Evolutionary conservation across 2,888 invertebrate genomes (phyloP).

Genomic region (Chromoteleia sp.): DNA sequence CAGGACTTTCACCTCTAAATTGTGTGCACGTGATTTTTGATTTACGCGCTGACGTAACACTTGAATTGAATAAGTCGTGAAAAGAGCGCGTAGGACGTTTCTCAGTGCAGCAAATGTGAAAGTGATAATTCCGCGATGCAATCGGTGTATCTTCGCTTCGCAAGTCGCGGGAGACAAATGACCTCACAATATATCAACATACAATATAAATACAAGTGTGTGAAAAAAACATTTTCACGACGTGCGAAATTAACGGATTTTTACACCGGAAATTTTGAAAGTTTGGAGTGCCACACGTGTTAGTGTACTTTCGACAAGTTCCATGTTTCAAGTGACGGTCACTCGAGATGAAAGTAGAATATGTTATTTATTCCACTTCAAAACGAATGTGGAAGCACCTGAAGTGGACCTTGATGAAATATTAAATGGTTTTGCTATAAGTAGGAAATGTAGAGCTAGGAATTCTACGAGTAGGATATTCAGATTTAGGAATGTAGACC

Average conservation of each 20-base stretch:
- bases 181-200: slow-evolving; percentile 11
- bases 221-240: slow-evolving; percentile 13
- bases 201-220: slow-evolving; percentile 8
- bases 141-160: slow-evolving; percentile 35
- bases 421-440: neutral
- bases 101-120: slow-evolving; percentile 48
- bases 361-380: slow-evolving; percentile 33
- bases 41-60: slow-evolving; percentile 28
- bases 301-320: slow-evolving; percentile 51
- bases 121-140: slow-evolving; percentile 40
- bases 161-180: slow-evolving; percentile 33
- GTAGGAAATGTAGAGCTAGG: too few species aligned
- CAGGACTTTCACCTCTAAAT: slow-evolving; percentile 33
- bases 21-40: slow-evolving; percentile 25
- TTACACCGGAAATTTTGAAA: slow-evolving; percentile 19
- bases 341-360: slow-evolving; percentile 47
- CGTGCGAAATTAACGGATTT: slow-evolving; percentile 31
- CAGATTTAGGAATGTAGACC: too few species aligned
- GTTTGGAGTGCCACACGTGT: slow-evolving; percentile 43
- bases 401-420: neutral
- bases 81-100: slow-evolving; percentile 56
- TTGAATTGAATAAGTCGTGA: slow-evolving; percentile 34
- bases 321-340: slow-evolving; percentile 41
- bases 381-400: slow-evolving; percentile 85
- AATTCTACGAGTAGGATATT: too few species aligned